phyloP scores from a whole-genome alignment of 92 coral and sea anemone genomes.

The Metridium senile region DNA sequence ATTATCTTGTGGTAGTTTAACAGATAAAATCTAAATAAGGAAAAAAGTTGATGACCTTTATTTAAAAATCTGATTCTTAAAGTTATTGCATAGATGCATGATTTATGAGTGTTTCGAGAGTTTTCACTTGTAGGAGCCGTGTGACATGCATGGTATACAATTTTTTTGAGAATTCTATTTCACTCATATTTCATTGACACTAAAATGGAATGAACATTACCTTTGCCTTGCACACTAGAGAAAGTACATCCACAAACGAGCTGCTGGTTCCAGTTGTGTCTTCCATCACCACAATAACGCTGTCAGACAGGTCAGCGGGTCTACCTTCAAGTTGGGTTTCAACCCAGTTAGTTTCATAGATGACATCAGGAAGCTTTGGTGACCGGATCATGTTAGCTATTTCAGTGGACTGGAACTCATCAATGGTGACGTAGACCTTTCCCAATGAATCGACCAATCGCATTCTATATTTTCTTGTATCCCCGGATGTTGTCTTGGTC shows the following conservation, averaged over 20 bases:
- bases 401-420: conserved; percentile 55
- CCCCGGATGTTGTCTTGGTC: conserved; percentile 16
- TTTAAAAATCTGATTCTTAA: no score
- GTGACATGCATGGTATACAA: no score
- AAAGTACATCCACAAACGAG: conserved; percentile 16
- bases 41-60: no score
- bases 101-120: no score
- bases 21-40: conserved; percentile 14
- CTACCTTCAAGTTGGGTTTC: conserved; percentile 10
- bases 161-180: no score
- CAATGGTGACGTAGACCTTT: conserved; percentile 40
- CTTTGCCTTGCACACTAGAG: background rate
- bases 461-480: conserved; percentile 36
- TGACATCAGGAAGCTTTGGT: conserved; percentile 35
- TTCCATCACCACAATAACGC: conserved; percentile 28
- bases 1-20: conserved; percentile 21
- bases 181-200: no score
- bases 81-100: no score
- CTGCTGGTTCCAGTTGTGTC: conserved; percentile 23
- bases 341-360: conserved; percentile 54
- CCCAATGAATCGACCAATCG: conserved; percentile 54
- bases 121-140: no score
- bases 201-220: no score
- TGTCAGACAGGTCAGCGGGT: background rate
- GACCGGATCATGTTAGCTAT: conserved; percentile 17